Evolutionary conservation across 1,140 invertebrate species (phyloP).

Genomic region (Dysdera silvatica): DNA sequence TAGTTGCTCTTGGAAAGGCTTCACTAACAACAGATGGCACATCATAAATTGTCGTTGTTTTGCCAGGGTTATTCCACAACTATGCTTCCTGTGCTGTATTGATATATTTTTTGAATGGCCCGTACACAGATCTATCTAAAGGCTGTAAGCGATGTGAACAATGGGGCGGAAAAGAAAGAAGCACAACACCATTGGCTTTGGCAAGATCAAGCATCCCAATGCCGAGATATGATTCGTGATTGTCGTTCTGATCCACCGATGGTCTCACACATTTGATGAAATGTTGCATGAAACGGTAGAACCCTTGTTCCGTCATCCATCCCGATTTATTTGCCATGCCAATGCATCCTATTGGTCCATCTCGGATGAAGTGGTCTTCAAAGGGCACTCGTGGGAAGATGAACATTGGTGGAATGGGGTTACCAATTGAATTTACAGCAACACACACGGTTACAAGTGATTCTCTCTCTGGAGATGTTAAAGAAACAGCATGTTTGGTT

Average conservation of each 20-base stretch:
- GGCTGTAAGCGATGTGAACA: too few species aligned
- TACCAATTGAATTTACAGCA: slow-evolving; percentile 30
- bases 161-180: background rate
- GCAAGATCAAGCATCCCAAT: too few species aligned
- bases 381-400: slow-evolving; percentile 34
- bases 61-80: too few species aligned
- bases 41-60: too few species aligned
- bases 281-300: background rate
- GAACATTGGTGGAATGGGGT: slow-evolving; percentile 33
- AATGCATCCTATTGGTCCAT: slow-evolving; percentile 31
- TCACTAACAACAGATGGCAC: too few species aligned
- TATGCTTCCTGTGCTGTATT: too few species aligned
- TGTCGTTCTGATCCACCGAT: background rate
- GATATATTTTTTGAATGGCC: too few species aligned
- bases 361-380: slow-evolving; percentile 30
- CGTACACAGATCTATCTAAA: too few species aligned
- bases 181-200: too few species aligned
- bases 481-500: background rate
- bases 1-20: too few species aligned
- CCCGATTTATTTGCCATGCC: slow-evolving; percentile 31
- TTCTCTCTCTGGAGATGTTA: background rate
- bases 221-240: background rate
- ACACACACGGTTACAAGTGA: slow-evolving; percentile 17
- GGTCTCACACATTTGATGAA: background rate
- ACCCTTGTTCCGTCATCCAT: slow-evolving; percentile 32